These are phyloP conservation scores for Hirudinaria manillensis DNA, from an alignment of 2,888 invertebrate genomes.

Conservation along the genomic window DNA sequence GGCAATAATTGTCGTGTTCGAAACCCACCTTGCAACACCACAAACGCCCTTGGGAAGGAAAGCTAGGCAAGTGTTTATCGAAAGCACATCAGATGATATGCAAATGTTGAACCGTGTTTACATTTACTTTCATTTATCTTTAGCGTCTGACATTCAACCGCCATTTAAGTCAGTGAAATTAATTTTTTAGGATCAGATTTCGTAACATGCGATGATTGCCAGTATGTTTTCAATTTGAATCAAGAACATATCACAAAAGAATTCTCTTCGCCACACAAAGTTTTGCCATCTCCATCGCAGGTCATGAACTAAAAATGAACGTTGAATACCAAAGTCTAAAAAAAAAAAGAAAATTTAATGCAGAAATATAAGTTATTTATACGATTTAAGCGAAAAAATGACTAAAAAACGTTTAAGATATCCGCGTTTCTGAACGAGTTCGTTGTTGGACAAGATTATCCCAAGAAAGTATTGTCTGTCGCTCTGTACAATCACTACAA, in stretches of 20 bases:
- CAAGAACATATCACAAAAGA: slow-evolving; percentile 60
- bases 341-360: too few species aligned
- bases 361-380: too few species aligned
- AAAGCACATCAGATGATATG: too few species aligned
- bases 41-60: too few species aligned
- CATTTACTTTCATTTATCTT: not conserved
- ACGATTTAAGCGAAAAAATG: too few species aligned
- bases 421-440: slow-evolving; percentile 91
- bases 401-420: slow-evolving; percentile 60
- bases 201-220: slow-evolving; percentile 95
- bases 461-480: slow-evolving; percentile 92
- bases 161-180: not conserved
- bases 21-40: too few species aligned
- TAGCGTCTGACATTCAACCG: not conserved
- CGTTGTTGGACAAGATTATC: slow-evolving; percentile 92
- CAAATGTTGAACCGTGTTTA: not conserved
- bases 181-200: slow-evolving; percentile 70
- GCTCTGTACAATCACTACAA: slow-evolving; percentile 99
- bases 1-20: too few species aligned
- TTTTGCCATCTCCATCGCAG: slow-evolving; percentile 87
- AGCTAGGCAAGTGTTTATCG: too few species aligned
- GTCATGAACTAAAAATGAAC: slow-evolving; percentile 43
- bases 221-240: slow-evolving; percentile 86
- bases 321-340: too few species aligned
- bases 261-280: not conserved